Conservation (phyloP, 2,888 invertebrate species). For the Synergus laeviventris region DNA sequence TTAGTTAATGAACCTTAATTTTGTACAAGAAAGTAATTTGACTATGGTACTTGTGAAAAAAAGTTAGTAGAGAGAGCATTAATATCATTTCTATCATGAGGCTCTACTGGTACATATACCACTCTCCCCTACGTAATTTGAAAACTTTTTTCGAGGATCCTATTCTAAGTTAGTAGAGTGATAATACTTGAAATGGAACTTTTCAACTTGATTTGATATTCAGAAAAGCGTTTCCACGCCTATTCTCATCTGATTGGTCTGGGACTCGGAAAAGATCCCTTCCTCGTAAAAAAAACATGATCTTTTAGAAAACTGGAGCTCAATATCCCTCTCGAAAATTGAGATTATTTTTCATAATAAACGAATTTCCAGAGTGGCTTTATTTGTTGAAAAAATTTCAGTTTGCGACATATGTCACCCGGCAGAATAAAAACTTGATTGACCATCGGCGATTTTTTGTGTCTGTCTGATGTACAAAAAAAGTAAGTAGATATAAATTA, state of each 20-base stretch:
- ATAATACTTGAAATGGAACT: not conserved
- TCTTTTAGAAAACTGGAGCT: not conserved
- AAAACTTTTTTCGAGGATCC: not conserved
- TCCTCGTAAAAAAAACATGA: slow-evolving; percentile 21
- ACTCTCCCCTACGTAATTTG: not conserved
- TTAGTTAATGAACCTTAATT: no score
- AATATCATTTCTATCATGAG: no score
- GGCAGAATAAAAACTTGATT: no score
- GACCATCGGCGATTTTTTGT: not conserved
- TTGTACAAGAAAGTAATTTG: no score
- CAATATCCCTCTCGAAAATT: no score
- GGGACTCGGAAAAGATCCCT: not conserved
- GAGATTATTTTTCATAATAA: no score
- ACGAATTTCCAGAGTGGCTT: no score
- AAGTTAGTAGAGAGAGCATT: no score
- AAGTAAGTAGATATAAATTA: no score
- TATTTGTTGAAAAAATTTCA: no score
- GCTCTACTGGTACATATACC: not conserved
- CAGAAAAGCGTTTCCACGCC: not conserved
- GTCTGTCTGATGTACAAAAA: not conserved
- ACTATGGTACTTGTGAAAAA: no score
- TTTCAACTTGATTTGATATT: not conserved
- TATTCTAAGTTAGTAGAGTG: not conserved
- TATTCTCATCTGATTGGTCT: slow-evolving; percentile 11
- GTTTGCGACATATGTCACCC: no score